Base-by-base conservation (phyloP, 92 coral and sea anemone species). In the Paragorgia papillata region DNA sequence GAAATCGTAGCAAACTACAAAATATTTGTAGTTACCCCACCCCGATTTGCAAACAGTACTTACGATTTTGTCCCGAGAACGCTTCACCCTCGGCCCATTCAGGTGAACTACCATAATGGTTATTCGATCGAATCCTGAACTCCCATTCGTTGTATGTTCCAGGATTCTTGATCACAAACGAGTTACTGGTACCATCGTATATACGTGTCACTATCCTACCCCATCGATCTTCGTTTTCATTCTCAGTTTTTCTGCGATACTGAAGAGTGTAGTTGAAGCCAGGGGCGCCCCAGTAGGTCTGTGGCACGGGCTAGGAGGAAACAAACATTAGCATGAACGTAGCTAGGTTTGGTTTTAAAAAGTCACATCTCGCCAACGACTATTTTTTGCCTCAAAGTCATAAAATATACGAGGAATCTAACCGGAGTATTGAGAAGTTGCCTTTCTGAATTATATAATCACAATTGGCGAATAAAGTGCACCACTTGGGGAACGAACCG, bases 101-200 rank as follows among this genome's bases (percentile, higher is more conserved):
- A 17, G 30, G 29, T 18, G 71, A 31, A 27, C 74, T 67, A 4
- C 74, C 74, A 41, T 17, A 9, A 22, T 51, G 30, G 21, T 67
- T 67, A 46, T 44, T 67, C 4, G 74, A 67, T 18, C 57, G 41
- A 32, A 67, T 67, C 24, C 74, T 21, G 34, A 67, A 67, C 21
- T 67, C 74, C 74, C 74, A 67, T 31, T 67, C 74, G 10, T 33
- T 43, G 33, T 67, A 67, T 24, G 41, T 41, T n/a, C 74, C 74
- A 25, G 74, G 74, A 24, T 67, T 67, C 74, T 3, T 21, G 0
- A 67, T 13, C 37, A 54, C n/a, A 30, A 67, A 19, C 30, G 74
- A 41, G 24, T 41, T 43, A 32, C 44, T 67, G 57, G 41, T 67
- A 21, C 74, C 74, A 20, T 67, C 74, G 13, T 41, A 41, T 15